A percentile compares a stretch with the other conserved stretches of the same genome.
These are phyloP conservation scores for Rhabdomys dilectus DNA, from an alignment of 2,113 vertebrate genomes.

Conservation along the genomic window DNA sequence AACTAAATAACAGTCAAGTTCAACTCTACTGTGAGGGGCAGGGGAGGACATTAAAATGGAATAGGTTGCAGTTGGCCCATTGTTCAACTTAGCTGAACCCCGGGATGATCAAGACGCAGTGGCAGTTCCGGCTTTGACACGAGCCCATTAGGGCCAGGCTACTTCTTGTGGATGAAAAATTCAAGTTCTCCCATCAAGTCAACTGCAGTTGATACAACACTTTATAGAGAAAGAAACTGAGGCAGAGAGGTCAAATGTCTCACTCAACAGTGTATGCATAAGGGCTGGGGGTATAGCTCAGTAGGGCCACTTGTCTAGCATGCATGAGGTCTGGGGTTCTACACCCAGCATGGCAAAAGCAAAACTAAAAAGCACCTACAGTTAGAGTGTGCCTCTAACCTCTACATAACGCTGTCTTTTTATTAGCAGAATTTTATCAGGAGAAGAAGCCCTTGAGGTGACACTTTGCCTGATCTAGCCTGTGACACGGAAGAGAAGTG, in stretches of 20 bases:
- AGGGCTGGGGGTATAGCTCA: background rate
- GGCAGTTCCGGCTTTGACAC: background rate
- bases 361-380: background rate
- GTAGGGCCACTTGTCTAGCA: background rate
- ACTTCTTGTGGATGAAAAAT: background rate
- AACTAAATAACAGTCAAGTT: constrained; percentile 21
- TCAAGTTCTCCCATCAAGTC: background rate
- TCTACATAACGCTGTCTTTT: background rate
- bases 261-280: background rate
- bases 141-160: background rate
- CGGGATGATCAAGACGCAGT: background rate
- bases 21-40: background rate
- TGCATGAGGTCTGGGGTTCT: background rate
- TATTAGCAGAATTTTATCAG: background rate
- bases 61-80: background rate
- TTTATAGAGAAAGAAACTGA: constrained; percentile 21
- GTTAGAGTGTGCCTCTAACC: background rate
- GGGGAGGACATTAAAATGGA: background rate
- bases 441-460: background rate
- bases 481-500: background rate
- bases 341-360: background rate
- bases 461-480: background rate
- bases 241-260: background rate
- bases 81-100: constrained; percentile 11
- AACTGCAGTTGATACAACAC: background rate